Evolutionary conservation across 2,797 vertebrate species (phyloP), one percentile per base, ranked within the genome.

Genomic region (Channa striata): DNA sequence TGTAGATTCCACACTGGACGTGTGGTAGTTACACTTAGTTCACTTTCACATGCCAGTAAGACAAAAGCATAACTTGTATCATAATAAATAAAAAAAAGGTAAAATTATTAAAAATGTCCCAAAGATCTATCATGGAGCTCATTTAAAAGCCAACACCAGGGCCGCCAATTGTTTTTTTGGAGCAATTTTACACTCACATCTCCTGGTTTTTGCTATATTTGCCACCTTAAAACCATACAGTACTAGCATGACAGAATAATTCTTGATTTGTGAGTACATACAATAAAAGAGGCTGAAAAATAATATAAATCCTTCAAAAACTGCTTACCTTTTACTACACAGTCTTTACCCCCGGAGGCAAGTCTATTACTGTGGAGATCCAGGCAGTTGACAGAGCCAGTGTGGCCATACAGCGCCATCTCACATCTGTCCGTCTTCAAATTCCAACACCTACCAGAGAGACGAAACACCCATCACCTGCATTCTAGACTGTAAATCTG

Each of bases 291-390:
- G n/a, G n/a, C n/a, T n/a, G n/a, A n/a, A n/a, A n/a, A n/a, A n/a
- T n/a, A n/a, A n/a, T n/a, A n/a, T n/a, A n/a, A 30, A 30, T 43
- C 30, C 5, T n/a, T 56, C 10, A 9, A 36, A 34, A 21, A 20
- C 21, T 1, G 5, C 20, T 93, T 48, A 97, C 97, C 95, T 97
- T 96, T 97, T 5, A 96, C 95, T 37, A 79, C 83, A 66, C 92
- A 89, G 43, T 97, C 97, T 81, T 81, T 95, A 59, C 93, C 92
- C 80, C 96, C 97, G 0, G 97, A 97, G 17, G 94, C 95, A 0
- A 97, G 80, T 57, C 7, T 91, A 20, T 94, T 80, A 8, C 73
- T 90, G 0, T 91, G 86, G 20, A 94, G 68, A 46, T 97, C 94
- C 85, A 98, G 87, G 81, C 96, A 97, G 77, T 83, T 96, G 74